Evolutionary conservation across 1,140 invertebrate species (phyloP).

Genomic region (Zaprionus ornatus): DNA sequence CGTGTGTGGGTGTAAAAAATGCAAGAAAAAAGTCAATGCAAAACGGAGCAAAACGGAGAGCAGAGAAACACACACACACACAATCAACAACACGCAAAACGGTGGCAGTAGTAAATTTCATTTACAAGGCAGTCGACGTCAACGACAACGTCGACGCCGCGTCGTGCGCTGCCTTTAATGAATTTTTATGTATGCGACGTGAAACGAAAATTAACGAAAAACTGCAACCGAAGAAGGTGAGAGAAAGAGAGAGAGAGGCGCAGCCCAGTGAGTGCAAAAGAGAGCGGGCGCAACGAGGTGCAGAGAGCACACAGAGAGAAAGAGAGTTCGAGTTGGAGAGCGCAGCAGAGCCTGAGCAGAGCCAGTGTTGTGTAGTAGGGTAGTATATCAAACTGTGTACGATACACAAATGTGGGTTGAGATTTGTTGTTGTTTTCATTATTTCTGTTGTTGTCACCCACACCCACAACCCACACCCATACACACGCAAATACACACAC

Average conservation of each 20-base stretch:
- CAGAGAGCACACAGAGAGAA: constrained; percentile 11
- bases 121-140: constrained; percentile 60
- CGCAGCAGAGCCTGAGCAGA: constrained; percentile 24
- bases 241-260: constrained; percentile 26
- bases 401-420: constrained; percentile 74
- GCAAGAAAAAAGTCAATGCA: constrained; percentile 11
- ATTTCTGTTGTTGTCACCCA: constrained; percentile 36
- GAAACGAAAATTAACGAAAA: constrained; percentile 59
- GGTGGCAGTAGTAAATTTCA: constrained; percentile 80
- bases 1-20: constrained; percentile 34
- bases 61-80: constrained; percentile 37
- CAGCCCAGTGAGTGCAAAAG: constrained; percentile 11
- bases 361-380: constrained; percentile 64
- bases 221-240: constrained; percentile 56
- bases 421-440: constrained; percentile 34
- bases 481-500: constrained; percentile 15
- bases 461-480: constrained; percentile 6
- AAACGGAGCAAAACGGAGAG: constrained; percentile 2
- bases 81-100: constrained; percentile 58
- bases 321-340: constrained; percentile 11
- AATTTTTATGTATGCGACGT: constrained; percentile 80
- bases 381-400: constrained; percentile 74
- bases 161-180: constrained; percentile 63
- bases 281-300: neutral
- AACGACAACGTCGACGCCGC: constrained; percentile 3